Base-by-base conservation (phyloP, 2,888 invertebrate genomes). In the Stenichneumon culpator region DNA sequence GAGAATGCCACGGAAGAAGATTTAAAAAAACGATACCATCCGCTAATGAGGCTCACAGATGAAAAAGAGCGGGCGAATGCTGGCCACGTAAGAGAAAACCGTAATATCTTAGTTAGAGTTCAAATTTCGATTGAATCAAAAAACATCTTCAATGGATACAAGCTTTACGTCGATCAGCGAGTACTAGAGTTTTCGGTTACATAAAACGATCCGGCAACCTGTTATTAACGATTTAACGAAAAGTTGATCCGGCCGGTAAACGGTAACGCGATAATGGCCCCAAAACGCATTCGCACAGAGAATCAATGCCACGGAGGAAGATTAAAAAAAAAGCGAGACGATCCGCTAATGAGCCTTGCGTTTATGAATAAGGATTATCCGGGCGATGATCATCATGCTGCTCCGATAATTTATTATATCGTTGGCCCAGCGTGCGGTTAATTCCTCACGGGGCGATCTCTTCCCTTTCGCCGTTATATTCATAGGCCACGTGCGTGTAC, bases 311-410 rank as follows among this genome's bases (percentile, higher is more conserved):
- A 22, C 22, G 22, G 11, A 3, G 19, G 22, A 54, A 22, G 19
- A 54, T 54, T 22, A 72, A 44, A 19, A 54, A 6, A 14, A 25
- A 54, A 83, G 32, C 47, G 54, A 54, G 75, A 39, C 57, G 69
- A 79, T 72, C 83, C 89, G 85, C 90, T 91, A 91, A 91, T 91
- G 91, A 90, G 88, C 86, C 86, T 83, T 73, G 85, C 90, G 88
- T 90, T 89, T 89, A 89, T 90, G 91, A 91, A 91, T 91, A 90
- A 89, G 88, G 88, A 90, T 91, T 91, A 90, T 90, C 89, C 87
- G 11, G 86, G 87, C 83, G 88, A 88, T 88, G 87, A 81, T 85
- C 84, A 84, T 83, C 80, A 74, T 47, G 81, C 72, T 69, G 60
- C 73, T 54, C 73, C 73, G 91, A 90, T 89, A 89, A 91, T 89